A percentile compares a stretch with the other conserved stretches of the same genome.
phyloP scores from a whole-genome alignment of 2,888 invertebrate species.

The Dolichopus griseipennis region DNA sequence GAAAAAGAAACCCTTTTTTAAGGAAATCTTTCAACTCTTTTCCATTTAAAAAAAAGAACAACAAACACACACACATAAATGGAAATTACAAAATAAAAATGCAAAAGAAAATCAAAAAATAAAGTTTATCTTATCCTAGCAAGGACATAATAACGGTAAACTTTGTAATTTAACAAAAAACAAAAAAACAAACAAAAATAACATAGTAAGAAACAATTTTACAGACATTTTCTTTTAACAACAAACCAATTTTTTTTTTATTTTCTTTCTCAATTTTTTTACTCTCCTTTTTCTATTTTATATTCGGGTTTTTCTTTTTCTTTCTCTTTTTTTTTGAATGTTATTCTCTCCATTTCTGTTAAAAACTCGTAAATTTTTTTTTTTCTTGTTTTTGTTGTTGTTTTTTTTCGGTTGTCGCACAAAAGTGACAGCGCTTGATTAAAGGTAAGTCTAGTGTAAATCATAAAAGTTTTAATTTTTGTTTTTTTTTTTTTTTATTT shows the following conservation, averaged over 20 bases:
- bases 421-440: conserved; percentile 4
- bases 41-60: neutral
- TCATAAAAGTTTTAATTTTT: neutral
- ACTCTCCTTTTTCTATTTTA: neutral
- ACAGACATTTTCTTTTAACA: neutral
- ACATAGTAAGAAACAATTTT: neutral
- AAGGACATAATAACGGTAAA: neutral
- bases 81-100: neutral
- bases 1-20: no score
- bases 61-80: no score
- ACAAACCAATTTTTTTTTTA: neutral
- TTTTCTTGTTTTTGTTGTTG: neutral
- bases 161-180: neutral
- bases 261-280: neutral
- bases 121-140: neutral
- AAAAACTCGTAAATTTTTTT: neutral
- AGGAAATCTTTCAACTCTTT: neutral
- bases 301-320: no score
- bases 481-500: no score
- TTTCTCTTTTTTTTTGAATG: neutral
- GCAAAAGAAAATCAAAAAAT: neutral
- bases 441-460: conserved; percentile 4
- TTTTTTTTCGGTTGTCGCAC: neutral
- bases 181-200: neutral
- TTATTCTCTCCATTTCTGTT: neutral